Percentiles rank a stretch among this genome's conserved stretches.
Evolutionary conservation across 2,113 vertebrate genomes (phyloP).

Genomic region (Raja brachyura): DNA sequence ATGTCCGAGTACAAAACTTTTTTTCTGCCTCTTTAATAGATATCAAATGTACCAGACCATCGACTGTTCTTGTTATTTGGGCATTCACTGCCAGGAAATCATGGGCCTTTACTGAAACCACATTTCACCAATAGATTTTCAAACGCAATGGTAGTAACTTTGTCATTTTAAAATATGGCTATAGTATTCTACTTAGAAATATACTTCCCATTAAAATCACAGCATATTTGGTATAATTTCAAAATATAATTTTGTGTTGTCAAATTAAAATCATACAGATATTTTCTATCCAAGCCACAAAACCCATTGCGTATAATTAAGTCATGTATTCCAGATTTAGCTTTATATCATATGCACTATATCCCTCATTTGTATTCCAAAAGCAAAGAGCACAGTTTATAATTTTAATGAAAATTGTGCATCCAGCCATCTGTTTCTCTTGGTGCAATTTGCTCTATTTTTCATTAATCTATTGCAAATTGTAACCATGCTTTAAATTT

Average conservation of each 20-base stretch:
- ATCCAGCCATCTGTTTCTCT: not conserved
- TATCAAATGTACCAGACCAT: too few species aligned
- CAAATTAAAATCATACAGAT: not conserved
- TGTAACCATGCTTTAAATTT: not conserved
- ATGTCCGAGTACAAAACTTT: too few species aligned
- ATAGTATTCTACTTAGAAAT: not conserved
- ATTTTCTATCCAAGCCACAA: not conserved
- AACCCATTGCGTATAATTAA: not conserved
- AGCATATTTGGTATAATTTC: not conserved
- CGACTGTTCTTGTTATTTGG: too few species aligned
- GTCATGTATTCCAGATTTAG: not conserved
- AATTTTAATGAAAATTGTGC: conserved; percentile 6
- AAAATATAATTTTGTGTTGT: not conserved
- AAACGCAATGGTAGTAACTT: not conserved
- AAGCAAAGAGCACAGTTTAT: not conserved
- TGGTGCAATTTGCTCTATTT: not conserved
- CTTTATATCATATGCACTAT: not conserved
- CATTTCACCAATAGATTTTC: not conserved
- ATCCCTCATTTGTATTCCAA: not conserved
- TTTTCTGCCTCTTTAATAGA: too few species aligned
- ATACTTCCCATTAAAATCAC: not conserved
- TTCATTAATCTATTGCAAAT: not conserved
- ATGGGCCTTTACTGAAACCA: not conserved
- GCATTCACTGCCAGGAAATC: too few species aligned
- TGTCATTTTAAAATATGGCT: not conserved